phyloP scores from a whole-genome alignment of 2,888 invertebrate species.

The Hyppa rectilinea region DNA sequence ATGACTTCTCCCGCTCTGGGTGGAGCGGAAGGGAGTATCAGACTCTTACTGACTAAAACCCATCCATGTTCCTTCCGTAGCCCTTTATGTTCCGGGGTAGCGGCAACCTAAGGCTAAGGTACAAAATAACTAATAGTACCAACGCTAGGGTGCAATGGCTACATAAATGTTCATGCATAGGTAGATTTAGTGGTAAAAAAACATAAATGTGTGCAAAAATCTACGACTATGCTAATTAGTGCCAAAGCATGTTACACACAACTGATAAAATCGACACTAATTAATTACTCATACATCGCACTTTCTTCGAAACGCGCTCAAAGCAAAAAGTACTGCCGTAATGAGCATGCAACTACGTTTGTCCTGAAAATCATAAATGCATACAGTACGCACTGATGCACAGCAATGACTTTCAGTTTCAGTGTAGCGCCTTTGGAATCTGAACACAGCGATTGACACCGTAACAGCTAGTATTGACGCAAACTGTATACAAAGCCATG shows the following conservation, averaged over 20 bases:
- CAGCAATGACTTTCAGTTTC: conserved; percentile 78
- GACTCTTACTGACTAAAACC: too few species aligned
- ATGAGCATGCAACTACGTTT: conserved; percentile 66
- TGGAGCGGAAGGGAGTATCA: too few species aligned
- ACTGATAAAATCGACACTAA: conserved; percentile 54
- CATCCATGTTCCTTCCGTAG: too few species aligned
- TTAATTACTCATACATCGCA: conserved; percentile 63
- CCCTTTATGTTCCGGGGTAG: too few species aligned
- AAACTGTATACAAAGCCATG: conserved; percentile 44
- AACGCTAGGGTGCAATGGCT: not conserved
- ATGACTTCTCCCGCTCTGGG: too few species aligned
- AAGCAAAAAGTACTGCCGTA: conserved; percentile 45
- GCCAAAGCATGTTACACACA: conserved; percentile 35
- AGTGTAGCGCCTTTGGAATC: conserved; percentile 87
- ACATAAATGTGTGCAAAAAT: conserved; percentile 14
- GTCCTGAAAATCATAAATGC: conserved; percentile 80
- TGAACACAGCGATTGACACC: conserved; percentile 78
- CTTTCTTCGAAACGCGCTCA: conserved; percentile 55
- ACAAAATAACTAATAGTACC: too few species aligned
- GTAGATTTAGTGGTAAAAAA: not conserved
- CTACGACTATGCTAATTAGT: conserved; percentile 10
- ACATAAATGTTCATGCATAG: conserved; percentile 2
- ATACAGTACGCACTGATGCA: conserved; percentile 71
- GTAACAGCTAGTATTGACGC: conserved; percentile 87
- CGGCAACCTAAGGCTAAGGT: too few species aligned